Base-by-base conservation (phyloP, 2,888 invertebrate genomes). In the Chouioia cunea region DNA sequence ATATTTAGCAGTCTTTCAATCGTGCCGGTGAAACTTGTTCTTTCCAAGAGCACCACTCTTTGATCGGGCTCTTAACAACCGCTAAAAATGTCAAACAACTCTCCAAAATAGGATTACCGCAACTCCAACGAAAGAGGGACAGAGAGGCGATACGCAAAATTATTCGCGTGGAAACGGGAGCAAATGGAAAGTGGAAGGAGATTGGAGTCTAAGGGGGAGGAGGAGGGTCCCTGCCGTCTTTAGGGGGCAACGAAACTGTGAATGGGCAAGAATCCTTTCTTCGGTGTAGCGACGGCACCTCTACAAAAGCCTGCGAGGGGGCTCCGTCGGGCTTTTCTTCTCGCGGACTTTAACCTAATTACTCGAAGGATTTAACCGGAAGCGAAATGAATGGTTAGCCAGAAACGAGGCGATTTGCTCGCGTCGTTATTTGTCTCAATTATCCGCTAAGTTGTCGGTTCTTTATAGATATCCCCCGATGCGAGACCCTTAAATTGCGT, bases 311-410 rank as follows among this genome's bases (percentile, higher is more conserved):
- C 27, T 27, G n/a, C 36, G 36, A 36, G 10, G 36, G 12, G 36
- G 10, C 6, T 16, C 12, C 18, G 20, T 20, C 53, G 15, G 18
- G 18, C 20, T 27, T 12, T 47, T 20, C 27, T 53, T n/a, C 48
- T 3, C 18, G 52, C 60, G 60, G 50, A 54, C 60, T 56, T 60
- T 60, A 60, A 70, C 54, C 65, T 50, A 70, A 59, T 70, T 70
- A 70, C 48, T 27, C 54, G 23, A 58, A 47, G 27, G 69, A 10
- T 48, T 46, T 15, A 22, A 36, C 46, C 46, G 56, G 20, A 58
- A 69, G 16, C 36, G 48, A 54, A 43, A 65, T 54, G 50, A 68
- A 62, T 68, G 56, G 36, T 48, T 59, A 22, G n/a, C 10, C 15
- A 10, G 48, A 16, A 43, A 12, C 18, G 46, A 23, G 22, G 14